Conservation (phyloP, 2,888 invertebrate genomes). For the Cartodere bifasciata region DNA sequence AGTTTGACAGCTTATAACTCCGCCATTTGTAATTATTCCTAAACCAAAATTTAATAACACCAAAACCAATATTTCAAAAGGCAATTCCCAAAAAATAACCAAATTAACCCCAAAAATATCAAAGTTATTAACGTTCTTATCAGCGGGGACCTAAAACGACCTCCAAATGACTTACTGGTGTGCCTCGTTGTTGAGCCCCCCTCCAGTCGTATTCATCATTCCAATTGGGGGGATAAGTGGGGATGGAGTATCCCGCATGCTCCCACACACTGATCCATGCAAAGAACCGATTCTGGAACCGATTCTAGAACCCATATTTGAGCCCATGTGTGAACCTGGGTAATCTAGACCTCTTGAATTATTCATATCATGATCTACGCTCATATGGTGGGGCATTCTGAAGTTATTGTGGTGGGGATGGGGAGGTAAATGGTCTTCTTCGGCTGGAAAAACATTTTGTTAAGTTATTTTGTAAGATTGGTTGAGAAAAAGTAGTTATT, state of each 20-base stretch:
- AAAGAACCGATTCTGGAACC: slow-evolving; percentile 32
- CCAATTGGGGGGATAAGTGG: slow-evolving; percentile 32
- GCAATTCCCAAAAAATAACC: not conserved
- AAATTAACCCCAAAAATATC: not conserved
- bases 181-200: slow-evolving; percentile 26
- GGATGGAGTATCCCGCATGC: slow-evolving; percentile 31
- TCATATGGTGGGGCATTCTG: slow-evolving; percentile 29
- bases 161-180: slow-evolving; percentile 34
- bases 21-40: too few relatives aligned
- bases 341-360: slow-evolving; percentile 40
- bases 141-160: not conserved
- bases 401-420: slow-evolving; percentile 25
- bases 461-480: too few relatives aligned
- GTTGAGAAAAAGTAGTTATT: too few relatives aligned
- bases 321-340: slow-evolving; percentile 20
- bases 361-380: slow-evolving; percentile 37
- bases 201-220: slow-evolving; percentile 26
- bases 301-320: slow-evolving; percentile 30
- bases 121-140: not conserved
- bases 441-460: too few relatives aligned
- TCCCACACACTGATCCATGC: slow-evolving; percentile 31
- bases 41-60: too few relatives aligned
- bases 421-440: slow-evolving; percentile 53
- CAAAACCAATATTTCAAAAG: too few relatives aligned
- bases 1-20: too few relatives aligned